These are phyloP conservation scores for Chironomus tentans DNA, from an alignment of 2,888 invertebrate species.

Conservation along the genomic window DNA sequence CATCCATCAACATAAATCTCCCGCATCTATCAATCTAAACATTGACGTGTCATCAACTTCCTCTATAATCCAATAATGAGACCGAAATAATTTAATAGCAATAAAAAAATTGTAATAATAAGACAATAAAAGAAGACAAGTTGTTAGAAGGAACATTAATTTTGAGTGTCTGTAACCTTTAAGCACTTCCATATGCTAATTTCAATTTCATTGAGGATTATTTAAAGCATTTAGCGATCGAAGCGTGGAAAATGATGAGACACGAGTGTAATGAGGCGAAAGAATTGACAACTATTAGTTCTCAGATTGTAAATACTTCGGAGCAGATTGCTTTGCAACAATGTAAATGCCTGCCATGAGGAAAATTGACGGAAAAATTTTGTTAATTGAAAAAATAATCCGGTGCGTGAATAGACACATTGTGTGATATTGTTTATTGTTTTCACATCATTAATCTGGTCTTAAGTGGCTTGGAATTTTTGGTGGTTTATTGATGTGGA, in stretches of 20 bases:
- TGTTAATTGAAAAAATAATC: background rate
- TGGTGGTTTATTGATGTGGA: background rate
- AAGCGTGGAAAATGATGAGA: too few species aligned
- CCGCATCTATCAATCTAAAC: too few species aligned
- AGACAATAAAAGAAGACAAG: background rate
- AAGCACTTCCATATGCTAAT: background rate
- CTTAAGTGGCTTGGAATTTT: background rate
- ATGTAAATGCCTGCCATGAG: too few species aligned
- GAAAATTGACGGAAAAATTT: background rate
- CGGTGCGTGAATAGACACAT: background rate
- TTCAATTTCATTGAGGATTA: background rate
- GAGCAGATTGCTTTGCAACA: too few species aligned
- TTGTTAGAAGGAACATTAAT: background rate
- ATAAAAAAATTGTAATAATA: background rate
- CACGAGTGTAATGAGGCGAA: too few species aligned
- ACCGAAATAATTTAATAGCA: background rate
- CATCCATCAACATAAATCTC: too few species aligned
- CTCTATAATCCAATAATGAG: background rate
- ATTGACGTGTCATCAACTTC: background rate
- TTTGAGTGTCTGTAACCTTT: background rate
- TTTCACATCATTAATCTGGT: too few species aligned
- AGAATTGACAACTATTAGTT: background rate
- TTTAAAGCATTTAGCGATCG: background rate
- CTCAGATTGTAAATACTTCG: background rate
- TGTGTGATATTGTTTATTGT: background rate